Evolutionary conservation across 2,113 vertebrate species (phyloP).

Genomic region (Otus sunia): DNA sequence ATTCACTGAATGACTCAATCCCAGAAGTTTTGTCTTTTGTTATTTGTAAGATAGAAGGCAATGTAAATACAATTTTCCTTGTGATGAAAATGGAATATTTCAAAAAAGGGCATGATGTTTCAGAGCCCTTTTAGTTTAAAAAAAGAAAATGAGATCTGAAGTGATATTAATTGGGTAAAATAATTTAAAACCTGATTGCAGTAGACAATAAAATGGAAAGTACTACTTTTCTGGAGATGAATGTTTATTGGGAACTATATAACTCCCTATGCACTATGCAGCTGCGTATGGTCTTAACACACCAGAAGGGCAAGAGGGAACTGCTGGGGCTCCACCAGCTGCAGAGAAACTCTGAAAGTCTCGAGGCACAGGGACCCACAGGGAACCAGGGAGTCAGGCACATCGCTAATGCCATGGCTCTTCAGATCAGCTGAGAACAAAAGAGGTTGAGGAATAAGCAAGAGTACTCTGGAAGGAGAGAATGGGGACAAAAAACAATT

Average conservation of each 20-base stretch:
- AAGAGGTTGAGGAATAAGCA: neutral
- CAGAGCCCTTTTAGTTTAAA: neutral
- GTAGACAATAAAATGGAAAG: neutral
- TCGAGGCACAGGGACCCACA: fast-evolving
- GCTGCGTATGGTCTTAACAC: neutral
- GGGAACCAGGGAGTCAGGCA: neutral
- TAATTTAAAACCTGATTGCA: neutral
- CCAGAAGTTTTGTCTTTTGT: neutral
- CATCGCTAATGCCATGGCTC: fast-evolving
- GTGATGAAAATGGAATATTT: neutral
- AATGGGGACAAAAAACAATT: neutral
- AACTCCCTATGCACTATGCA: neutral
- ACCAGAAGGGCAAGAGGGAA: neutral
- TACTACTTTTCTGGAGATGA: neutral
- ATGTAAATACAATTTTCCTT: neutral
- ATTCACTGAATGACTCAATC: neutral
- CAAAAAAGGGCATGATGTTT: neutral
- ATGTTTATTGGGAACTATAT: neutral
- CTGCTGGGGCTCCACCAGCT: neutral
- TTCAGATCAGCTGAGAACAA: neutral
- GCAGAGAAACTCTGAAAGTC: neutral
- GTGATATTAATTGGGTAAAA: neutral
- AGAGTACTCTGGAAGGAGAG: neutral
- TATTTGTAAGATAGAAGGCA: neutral
- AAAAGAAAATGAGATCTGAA: neutral